phyloP scores from a whole-genome alignment of 2,113 vertebrate species.

The Morone saxatilis region DNA sequence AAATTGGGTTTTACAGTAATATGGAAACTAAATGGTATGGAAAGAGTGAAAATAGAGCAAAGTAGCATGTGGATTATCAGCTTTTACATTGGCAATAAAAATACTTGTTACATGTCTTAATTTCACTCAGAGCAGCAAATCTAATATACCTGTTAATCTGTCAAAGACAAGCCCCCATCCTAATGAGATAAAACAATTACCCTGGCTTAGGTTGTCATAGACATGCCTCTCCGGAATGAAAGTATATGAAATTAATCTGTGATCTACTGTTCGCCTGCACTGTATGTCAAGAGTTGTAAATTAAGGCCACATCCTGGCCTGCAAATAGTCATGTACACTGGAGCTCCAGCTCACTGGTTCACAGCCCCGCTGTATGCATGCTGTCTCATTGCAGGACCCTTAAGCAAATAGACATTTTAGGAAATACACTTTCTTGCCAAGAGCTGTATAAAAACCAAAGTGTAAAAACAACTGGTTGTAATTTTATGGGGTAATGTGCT shows the following conservation, averaged over 20 bases:
- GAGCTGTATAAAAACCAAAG: not conserved
- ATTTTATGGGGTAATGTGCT: not conserved
- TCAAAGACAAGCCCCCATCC: not conserved
- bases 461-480: not conserved
- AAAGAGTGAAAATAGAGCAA: not conserved
- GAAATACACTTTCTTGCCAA: not conserved
- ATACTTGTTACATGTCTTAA: not conserved
- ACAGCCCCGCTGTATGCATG: not conserved
- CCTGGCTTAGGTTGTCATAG: not conserved
- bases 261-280: not conserved
- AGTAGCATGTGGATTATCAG: not conserved
- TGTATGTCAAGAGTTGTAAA: conserved; percentile 22
- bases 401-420: not conserved
- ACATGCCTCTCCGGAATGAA: not conserved
- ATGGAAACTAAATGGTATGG: not conserved
- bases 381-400: not conserved
- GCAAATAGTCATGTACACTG: conserved; percentile 11
- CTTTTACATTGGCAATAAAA: not conserved
- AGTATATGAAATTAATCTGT: conserved; percentile 9
- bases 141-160: not conserved
- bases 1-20: not conserved
- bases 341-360: conserved; percentile 1
- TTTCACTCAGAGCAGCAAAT: not conserved
- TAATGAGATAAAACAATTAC: conserved; percentile 29
- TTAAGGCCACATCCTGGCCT: conserved; percentile 12